Conservation (phyloP, 35 echinoderm and acorn worm species). For the Apostichopus parvimensis region DNA sequence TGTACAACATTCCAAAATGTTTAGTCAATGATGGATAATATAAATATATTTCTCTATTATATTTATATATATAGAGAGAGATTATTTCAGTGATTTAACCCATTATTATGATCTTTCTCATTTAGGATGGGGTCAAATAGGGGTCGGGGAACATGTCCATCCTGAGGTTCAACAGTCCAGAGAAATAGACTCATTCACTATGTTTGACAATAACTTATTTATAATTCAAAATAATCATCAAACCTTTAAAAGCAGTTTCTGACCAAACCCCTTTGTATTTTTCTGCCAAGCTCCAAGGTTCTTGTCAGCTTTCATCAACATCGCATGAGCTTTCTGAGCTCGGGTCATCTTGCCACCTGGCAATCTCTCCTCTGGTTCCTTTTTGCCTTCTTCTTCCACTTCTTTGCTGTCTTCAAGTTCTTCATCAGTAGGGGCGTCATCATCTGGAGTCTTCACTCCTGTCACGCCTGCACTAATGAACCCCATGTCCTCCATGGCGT, state of each 20-base stretch:
- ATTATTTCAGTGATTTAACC: too few relatives aligned
- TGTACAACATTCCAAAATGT: too few relatives aligned
- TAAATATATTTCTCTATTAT: too few relatives aligned
- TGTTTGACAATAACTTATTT: too few relatives aligned
- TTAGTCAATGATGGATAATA: too few relatives aligned
- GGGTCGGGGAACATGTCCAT: too few relatives aligned
- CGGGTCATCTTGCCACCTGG: constrained; percentile 49
- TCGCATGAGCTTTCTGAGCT: constrained; percentile 70
- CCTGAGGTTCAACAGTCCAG: too few relatives aligned
- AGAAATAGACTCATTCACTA: too few relatives aligned
- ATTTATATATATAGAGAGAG: too few relatives aligned
- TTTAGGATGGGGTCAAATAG: too few relatives aligned
- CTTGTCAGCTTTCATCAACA: constrained; percentile 79
- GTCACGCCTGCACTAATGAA: constrained; percentile 71
- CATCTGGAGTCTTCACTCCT: constrained; percentile 29
- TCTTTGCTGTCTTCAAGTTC: not conserved
- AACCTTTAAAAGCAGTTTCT: constrained; percentile 86
- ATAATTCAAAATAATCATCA: too few relatives aligned
- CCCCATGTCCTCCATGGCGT: constrained; percentile 69
- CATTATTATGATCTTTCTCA: too few relatives aligned
- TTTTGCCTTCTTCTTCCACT: constrained; percentile 23
- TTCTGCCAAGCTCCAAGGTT: constrained; percentile 89
- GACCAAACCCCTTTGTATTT: constrained; percentile 86
- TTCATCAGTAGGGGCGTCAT: constrained; percentile 24
- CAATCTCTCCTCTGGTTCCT: constrained; percentile 18